Base-by-base conservation (phyloP, 2,113 vertebrate genomes). In the Nothoprocta perdicaria region DNA sequence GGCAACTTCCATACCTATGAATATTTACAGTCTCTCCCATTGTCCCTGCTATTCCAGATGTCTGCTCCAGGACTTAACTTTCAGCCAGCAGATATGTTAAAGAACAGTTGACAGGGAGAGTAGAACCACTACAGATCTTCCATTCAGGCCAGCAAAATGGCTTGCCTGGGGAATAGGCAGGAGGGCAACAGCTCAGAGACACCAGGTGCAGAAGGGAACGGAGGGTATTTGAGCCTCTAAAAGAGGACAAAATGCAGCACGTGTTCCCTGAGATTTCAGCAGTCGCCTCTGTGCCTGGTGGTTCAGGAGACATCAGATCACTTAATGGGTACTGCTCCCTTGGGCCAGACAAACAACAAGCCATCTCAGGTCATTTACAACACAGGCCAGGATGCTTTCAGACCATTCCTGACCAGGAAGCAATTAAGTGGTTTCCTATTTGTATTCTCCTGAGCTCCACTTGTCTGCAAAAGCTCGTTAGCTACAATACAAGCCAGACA, bases 361-460 rank as follows among this genome's bases (percentile, higher is more conserved):
- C 13, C 52, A 66, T 57, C 67, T 82, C 46, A 57, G 84, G 66
- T 75, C 76, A 71, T 92, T 71, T 72, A 43, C 40, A 71, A 82
- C 79, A 50, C 71, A 57, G 61, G 24, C 66, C 65, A 46, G 66
- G 41, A 90, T 57, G 45, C 57, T 92, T 90, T 75, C 79, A 95
- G 86, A 78, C 50, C 2, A 0, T 81, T 92, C 71, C 83, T 74
- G 71, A 81, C 48, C 86, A 92, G 71, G 86, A 92, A 65, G 80
- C 58, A 88, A 94, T 86, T 90, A 62, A 90, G 61, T 33, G 33
- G 9, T 7, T 94, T 90, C 53, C 84, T 78, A 65, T 88, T 58
- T 88, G 77, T 90, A 76, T 95, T 93, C 92, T 81, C 71, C 86
- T 0, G 12, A 91, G 87, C 69, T 84, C 74, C 31, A 35, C 62